Percentiles rank a stretch among this genome's conserved stretches.
These are phyloP conservation scores for Sapayoa aenigma DNA, from an alignment of 2,113 vertebrate genomes.

Conservation along the genomic window DNA sequence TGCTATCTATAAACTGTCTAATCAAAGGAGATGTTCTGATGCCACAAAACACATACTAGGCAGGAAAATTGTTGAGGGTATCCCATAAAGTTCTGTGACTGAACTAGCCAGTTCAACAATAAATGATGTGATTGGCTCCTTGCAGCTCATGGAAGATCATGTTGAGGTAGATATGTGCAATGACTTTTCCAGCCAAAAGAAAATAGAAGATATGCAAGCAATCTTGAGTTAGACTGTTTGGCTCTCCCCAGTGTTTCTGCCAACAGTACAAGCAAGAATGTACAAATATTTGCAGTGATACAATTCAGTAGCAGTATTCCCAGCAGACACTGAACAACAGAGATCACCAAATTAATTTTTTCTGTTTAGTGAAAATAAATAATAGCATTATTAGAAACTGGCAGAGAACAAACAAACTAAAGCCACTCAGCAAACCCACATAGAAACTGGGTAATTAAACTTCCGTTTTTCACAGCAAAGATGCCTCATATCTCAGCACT, in stretches of 20 bases:
- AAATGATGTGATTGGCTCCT: not conserved
- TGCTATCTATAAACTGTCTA: not conserved
- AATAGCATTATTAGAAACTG: not conserved
- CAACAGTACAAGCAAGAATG: not conserved
- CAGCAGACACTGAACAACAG: not conserved
- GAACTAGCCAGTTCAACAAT: not conserved
- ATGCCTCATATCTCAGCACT: constrained; percentile 26
- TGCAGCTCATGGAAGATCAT: not conserved
- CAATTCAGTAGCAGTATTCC: not conserved
- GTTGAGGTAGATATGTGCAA: accelerated
- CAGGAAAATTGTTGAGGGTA: not conserved
- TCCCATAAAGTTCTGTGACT: not conserved
- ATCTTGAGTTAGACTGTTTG: not conserved
- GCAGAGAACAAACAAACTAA: constrained; percentile 17
- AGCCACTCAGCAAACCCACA: constrained; percentile 28
- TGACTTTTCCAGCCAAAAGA: not conserved
- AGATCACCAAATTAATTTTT: not conserved
- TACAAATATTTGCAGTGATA: not conserved
- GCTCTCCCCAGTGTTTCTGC: not conserved
- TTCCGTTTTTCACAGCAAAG: not conserved
- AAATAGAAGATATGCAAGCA: not conserved
- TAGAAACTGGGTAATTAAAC: constrained; percentile 31
- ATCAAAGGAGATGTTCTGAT: not conserved
- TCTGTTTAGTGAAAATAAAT: not conserved
- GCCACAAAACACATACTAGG: not conserved